phyloP scores from a whole-genome alignment of 2,888 invertebrate genomes.

The Tetrapedia diversipes region DNA sequence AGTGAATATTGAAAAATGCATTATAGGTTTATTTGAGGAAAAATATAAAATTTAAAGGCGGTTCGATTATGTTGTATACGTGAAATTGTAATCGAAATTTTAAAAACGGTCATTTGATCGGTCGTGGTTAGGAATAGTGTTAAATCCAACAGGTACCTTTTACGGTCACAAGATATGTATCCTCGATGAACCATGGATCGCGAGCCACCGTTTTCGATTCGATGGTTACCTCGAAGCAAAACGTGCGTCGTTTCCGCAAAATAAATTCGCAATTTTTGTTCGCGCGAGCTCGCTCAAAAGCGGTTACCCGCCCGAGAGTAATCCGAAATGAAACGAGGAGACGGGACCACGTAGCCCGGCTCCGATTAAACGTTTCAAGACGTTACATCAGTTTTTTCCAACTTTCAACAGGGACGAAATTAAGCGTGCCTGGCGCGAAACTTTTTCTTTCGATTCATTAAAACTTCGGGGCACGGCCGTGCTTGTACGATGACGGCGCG shows the following conservation, averaged over 20 bases:
- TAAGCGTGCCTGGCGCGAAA: slow-evolving; percentile 52
- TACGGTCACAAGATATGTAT: no score
- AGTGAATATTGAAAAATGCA: no score
- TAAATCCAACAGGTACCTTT: no score
- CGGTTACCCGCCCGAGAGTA: slow-evolving; percentile 38
- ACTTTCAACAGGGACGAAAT: slow-evolving; percentile 58
- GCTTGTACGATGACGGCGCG: slow-evolving; percentile 50
- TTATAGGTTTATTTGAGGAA: no score
- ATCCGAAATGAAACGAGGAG: slow-evolving; percentile 42
- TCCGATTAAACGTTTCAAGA: slow-evolving; percentile 58
- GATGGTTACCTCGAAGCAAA: background rate
- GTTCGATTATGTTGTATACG: no score
- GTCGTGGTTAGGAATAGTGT: no score
- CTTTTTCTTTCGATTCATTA: slow-evolving; percentile 70
- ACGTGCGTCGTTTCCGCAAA: background rate
- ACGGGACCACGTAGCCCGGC: slow-evolving; percentile 9
- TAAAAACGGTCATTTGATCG: no score
- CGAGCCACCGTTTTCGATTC: background rate
- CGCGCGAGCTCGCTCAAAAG: slow-evolving; percentile 26
- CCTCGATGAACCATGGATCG: no score
- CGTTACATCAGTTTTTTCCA: slow-evolving; percentile 53
- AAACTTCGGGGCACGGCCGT: slow-evolving; percentile 56
- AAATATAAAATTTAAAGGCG: no score
- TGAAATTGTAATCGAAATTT: no score
- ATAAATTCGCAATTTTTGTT: slow-evolving; percentile 39